These are phyloP conservation scores for Linurgus olivaceus DNA, from an alignment of 2,797 vertebrate species.

Conservation along the genomic window DNA sequence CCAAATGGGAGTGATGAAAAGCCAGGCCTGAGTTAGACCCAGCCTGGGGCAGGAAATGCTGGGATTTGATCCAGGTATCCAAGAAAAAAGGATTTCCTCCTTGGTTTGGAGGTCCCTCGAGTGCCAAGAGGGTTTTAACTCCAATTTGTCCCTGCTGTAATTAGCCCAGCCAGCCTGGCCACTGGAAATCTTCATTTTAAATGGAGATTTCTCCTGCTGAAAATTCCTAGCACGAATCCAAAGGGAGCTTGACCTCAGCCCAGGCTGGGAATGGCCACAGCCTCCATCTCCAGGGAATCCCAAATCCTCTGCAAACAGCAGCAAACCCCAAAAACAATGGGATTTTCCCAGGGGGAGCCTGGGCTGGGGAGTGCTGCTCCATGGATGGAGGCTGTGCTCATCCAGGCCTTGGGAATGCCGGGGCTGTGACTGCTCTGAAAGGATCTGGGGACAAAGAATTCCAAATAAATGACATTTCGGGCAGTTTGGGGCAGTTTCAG, in stretches of 20 bases:
- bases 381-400: fast-evolving
- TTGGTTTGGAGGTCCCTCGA: no score
- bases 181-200: background rate
- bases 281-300: background rate
- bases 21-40: no score
- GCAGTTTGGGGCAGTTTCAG: no score
- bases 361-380: background rate
- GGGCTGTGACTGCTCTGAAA: fast-evolving
- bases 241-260: fast-evolving
- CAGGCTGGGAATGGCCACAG: background rate
- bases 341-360: fast-evolving
- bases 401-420: fast-evolving
- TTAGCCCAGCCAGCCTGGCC: background rate
- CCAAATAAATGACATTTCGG: background rate
- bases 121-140: background rate
- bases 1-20: no score
- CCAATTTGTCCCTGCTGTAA: no score
- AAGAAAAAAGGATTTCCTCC: no score
- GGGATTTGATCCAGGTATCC: no score
- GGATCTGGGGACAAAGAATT: background rate
- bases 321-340: background rate
- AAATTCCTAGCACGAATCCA: background rate
- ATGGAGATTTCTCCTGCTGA: background rate
- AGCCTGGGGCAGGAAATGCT: no score
- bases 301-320: background rate